Base-by-base conservation (phyloP, 1,140 invertebrate genomes). In the Panulirus ornatus region DNA sequence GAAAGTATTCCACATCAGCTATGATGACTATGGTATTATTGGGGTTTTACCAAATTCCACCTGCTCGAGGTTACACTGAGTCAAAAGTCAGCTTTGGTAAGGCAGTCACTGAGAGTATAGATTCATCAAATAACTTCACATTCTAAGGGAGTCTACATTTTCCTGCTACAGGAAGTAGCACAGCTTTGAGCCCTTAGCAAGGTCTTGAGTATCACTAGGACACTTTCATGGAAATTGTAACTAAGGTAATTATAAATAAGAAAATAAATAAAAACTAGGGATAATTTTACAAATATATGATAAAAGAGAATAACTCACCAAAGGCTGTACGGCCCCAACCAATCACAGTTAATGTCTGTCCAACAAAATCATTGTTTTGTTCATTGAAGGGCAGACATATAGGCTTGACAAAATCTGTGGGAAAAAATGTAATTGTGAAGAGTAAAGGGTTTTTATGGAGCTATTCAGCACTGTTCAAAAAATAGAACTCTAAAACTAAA, bases 341-440 rank as follows among this genome's bases (percentile, higher is more conserved):
- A 0, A 83, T 42, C 16, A 89, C 34, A 9, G 71, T 54, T 1
- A 89, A 27, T 0, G 3, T 2, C 2, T 84, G 2, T 2, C 51
- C 51, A 6, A n/a, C 14, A n/a, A 89, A 89, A 16, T 84, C 44
- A 0, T 76, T 19, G 11, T 51, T 54, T 0, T 30, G 16, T 19
- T 75, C 71, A 11, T 36, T 51, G 79, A 58, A 89, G 2, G 88
- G 88, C 14, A 89, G 70, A 75, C 88, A 89, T 27, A 47, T 81
- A 22, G 88, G 88, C 16, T 58, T 36, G 51, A 82, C 63, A 22
- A 11, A 75, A 14, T 83, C 87, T 89, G 87, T 11, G 19, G 54
- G 51, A 0, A 38, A 44, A 30, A 27, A 30, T 22, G 51, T 58
- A 58, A 11, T 11, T 22, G 51, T 58, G 51, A 22, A 58, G 22